Conservation (phyloP, 2,888 invertebrate genomes). For the Parasteatoda lunata region DNA sequence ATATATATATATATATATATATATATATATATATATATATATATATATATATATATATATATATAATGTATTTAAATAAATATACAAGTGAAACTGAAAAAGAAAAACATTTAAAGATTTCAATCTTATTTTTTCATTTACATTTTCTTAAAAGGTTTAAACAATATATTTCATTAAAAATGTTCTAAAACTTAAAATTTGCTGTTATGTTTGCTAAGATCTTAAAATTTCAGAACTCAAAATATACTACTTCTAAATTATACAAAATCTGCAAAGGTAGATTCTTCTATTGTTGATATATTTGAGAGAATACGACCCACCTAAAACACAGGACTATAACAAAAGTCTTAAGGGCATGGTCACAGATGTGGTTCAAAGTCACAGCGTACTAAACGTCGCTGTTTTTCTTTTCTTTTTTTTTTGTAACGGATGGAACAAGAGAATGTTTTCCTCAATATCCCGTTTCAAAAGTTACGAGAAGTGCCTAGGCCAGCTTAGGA, state of each 20-base stretch:
- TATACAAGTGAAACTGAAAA: background rate
- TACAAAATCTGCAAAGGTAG: background rate
- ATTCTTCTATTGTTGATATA: background rate
- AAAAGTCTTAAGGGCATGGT: slow-evolving; percentile 3
- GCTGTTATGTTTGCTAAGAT: too few relatives aligned
- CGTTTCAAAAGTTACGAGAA: slow-evolving; percentile 35
- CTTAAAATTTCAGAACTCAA: too few relatives aligned
- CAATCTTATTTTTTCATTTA: background rate
- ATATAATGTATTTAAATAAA: background rate
- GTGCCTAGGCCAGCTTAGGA: background rate
- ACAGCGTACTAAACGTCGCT: slow-evolving; percentile 27
- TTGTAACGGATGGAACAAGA: background rate
- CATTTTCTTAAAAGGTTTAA: background rate
- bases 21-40: background rate
- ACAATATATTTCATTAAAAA: background rate
- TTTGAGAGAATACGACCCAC: background rate
- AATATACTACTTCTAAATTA: too few relatives aligned
- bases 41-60: background rate
- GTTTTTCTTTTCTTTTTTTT: background rate
- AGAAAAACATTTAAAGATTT: background rate
- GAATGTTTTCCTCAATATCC: slow-evolving; percentile 41
- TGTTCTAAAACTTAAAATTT: background rate
- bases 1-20: too few relatives aligned
- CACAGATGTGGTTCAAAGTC: slow-evolving; percentile 36
- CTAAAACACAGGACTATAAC: too few relatives aligned